These are phyloP conservation scores for Cyprinodon variegatus DNA, from an alignment of 2,113 vertebrate genomes.

Conservation along the genomic window DNA sequence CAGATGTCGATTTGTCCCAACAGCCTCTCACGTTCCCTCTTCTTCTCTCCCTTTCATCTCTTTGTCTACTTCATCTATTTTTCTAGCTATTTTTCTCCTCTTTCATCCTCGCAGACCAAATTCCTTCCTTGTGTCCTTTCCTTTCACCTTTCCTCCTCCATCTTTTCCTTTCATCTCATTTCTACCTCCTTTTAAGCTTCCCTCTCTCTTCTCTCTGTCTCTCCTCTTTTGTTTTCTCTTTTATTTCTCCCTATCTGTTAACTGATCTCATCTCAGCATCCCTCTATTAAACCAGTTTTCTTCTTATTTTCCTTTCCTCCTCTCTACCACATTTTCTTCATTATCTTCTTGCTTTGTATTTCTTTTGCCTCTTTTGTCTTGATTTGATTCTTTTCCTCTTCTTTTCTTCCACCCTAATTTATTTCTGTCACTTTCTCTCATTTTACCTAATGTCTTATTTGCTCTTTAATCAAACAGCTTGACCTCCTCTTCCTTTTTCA, in stretches of 20 bases:
- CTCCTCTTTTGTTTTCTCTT: background rate
- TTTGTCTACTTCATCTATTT: slow-evolving; percentile 11
- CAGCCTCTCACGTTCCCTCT: slow-evolving; percentile 32
- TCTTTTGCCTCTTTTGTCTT: background rate
- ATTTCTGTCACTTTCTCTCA: background rate
- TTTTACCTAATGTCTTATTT: background rate
- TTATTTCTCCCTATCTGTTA: slow-evolving; percentile 5
- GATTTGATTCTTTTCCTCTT: background rate
- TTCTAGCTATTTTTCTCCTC: background rate
- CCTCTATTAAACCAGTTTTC: background rate
- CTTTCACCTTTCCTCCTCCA: background rate
- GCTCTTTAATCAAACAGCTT: background rate
- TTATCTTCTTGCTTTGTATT: background rate
- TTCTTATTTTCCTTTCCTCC: background rate
- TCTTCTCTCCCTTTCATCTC: slow-evolving; percentile 13
- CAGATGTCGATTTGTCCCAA: slow-evolving; percentile 54
- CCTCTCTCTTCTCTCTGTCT: background rate
- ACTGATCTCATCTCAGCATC: background rate
- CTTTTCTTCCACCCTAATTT: background rate
- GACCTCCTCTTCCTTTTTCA: background rate
- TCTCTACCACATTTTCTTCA: background rate
- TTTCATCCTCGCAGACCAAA: slow-evolving; percentile 2
- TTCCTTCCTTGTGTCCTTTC: slow-evolving; percentile 20
- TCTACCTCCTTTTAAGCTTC: background rate
- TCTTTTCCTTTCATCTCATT: background rate